Percentiles rank a stretch among this genome's conserved stretches.
Conservation (phyloP, 2,888 invertebrate species). For the Torymus auratus region DNA sequence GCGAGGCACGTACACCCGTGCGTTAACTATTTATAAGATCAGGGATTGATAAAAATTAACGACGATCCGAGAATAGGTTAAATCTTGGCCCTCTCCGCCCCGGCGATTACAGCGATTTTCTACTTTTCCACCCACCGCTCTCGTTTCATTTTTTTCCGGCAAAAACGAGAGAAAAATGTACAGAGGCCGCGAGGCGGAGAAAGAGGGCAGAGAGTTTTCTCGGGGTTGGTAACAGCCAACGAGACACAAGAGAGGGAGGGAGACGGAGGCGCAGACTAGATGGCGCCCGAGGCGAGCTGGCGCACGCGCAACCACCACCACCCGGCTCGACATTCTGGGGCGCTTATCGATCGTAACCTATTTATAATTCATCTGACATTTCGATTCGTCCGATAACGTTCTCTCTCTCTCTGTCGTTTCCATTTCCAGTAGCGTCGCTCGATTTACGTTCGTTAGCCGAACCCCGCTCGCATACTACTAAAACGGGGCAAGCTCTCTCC, state of each 20-base stretch:
- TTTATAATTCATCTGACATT: slow-evolving; percentile 74
- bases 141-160: no score
- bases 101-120: no score
- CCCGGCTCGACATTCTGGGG: slow-evolving; percentile 64
- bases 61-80: no score
- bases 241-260: slow-evolving; percentile 4
- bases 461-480: no score
- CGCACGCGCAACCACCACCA: slow-evolving; percentile 40
- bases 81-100: no score
- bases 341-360: slow-evolving; percentile 74
- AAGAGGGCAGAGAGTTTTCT: slow-evolving; percentile 47
- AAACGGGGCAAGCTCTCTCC: no score
- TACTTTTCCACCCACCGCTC: no score
- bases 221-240: slow-evolving; percentile 61
- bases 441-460: background rate
- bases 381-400: slow-evolving; percentile 69
- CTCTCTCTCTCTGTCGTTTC: slow-evolving; percentile 49
- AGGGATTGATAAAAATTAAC: no score
- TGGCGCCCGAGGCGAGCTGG: slow-evolving; percentile 67
- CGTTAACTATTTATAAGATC: no score
- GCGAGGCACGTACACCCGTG: no score
- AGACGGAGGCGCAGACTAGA: slow-evolving; percentile 69
- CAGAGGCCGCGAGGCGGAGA: slow-evolving; percentile 1
- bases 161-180: no score
- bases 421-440: no score